Base-by-base conservation (phyloP, 2,888 invertebrate genomes). In the Pomacea canaliculata region DNA sequence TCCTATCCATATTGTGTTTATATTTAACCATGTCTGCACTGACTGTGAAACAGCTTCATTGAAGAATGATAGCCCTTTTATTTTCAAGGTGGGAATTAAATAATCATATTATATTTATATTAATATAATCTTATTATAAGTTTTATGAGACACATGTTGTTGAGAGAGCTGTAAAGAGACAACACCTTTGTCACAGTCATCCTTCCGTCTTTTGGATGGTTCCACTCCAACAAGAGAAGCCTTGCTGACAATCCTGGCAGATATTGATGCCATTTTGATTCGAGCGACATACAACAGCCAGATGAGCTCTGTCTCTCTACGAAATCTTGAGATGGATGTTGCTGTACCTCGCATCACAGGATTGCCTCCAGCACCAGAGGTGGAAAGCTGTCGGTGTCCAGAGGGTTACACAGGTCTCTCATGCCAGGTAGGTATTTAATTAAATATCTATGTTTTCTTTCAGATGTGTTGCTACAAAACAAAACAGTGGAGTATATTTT, bases 231-330 rank as follows among this genome's bases (percentile, higher is more conserved):
- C 88, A 5, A 80, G 90, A 16, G 87, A 84, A 63, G 82, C 83
- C 0, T 90, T 90, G 83, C 81, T 89, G 85, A 85, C 83, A 19
- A 79, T 88, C 62, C 79, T 91, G 79, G 88, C 90, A 77, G 86
- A 87, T 76, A 83, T 90, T 13, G 85, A 87, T 66, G 87, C 86
- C 76, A 84, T 90, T 71, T 80, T 89, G 63, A 83, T 98, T 49
- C 93, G 96, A 73, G 97, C 97, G 1, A 94, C 96, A 1, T 93
- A 90, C 83, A 93, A 93, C 79, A 92, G 93, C 72, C 93, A 95
- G 80, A 93, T 94, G 78, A 92, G 93, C 0, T 93, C 94, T 0
- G 91, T 93, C 1, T 93, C 94, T 71, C 78, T 90, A 16, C 73
- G 86, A 9, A 85, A 87, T 72, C 79, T 89, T 16, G 81, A 83